Evolutionary conservation across 2,113 vertebrate species (phyloP).

Genomic region (Mustelus asterias): DNA sequence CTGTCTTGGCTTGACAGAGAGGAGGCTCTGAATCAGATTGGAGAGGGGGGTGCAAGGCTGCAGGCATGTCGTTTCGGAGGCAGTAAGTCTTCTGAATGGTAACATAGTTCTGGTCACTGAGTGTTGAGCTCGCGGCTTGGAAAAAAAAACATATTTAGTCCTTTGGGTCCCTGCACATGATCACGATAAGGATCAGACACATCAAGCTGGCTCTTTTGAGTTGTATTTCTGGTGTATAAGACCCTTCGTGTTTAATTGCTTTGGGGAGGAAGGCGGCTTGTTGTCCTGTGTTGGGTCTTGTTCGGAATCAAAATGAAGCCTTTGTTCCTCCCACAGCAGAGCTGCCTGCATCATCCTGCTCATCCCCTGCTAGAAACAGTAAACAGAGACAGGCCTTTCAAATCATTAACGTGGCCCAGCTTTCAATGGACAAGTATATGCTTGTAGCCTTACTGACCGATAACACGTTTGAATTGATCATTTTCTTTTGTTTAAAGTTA

Average conservation of each 20-base stretch:
- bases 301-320: neutral
- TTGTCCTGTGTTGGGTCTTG: neutral
- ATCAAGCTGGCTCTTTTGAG: neutral
- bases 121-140: neutral
- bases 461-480: neutral
- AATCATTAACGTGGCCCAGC: neutral
- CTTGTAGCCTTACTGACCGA: neutral
- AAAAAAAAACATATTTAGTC: neutral
- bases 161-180: neutral
- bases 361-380: neutral
- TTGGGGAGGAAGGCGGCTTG: neutral
- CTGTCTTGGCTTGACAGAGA: neutral
- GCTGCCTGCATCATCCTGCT: neutral
- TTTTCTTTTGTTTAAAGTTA: neutral
- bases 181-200: neutral
- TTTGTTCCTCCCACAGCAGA: neutral
- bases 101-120: neutral
- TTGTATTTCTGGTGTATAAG: neutral
- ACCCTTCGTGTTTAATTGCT: constrained; percentile 20
- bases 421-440: neutral
- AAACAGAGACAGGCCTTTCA: constrained; percentile 6
- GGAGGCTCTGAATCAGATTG: neutral
- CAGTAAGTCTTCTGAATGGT: neutral
- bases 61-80: neutral
- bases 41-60: too few species aligned